Base-by-base conservation (phyloP, 23 tunicate species). In the Trididemnum clinides region DNA sequence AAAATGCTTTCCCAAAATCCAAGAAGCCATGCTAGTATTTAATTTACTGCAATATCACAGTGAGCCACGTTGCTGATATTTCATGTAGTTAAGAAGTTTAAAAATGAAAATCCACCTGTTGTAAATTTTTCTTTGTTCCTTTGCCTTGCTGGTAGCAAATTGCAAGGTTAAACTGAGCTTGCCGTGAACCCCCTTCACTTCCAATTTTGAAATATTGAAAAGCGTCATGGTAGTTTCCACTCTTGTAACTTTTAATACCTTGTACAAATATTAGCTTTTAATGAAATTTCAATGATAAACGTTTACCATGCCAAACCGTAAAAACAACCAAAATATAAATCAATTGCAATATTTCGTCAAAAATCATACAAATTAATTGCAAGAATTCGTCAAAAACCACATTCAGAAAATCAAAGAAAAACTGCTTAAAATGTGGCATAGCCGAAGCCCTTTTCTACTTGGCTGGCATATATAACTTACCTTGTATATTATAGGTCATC, bases 401-500 rank as follows among this genome's bases (percentile, higher is more conserved):
- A n/a, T n/a, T n/a, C n/a, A 44, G 10, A 10, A 44, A 44, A 44
- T 44, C 54, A 44, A 44, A 7, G 15, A 44, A 10, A 44, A 44
- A 44, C 54, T n/a, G n/a, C n/a, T n/a, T n/a, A n/a, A n/a, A n/a
- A n/a, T n/a, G n/a, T n/a, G n/a, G n/a, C n/a, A n/a, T n/a, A n/a
- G n/a, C n/a, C n/a, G n/a, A n/a, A n/a, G n/a, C n/a, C n/a, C n/a
- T n/a, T n/a, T n/a, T n/a, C n/a, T n/a, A n/a, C n/a, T n/a, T n/a
- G 12, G 54, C 15, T 44, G 10, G 15, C 10, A 44, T 44, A 44
- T 10, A 15, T 44, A 12, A 20, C 76, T 12, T 78, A 86, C 90
- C 90, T 86, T 86, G 72, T 6, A 77, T 31, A 64, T 86, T 86
- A 33, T 86, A 77, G n/a, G 90, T 64, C 64, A 77, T 77, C 33